phyloP scores from a whole-genome alignment of 92 coral and sea anemone genomes.

The Metridium senile region DNA sequence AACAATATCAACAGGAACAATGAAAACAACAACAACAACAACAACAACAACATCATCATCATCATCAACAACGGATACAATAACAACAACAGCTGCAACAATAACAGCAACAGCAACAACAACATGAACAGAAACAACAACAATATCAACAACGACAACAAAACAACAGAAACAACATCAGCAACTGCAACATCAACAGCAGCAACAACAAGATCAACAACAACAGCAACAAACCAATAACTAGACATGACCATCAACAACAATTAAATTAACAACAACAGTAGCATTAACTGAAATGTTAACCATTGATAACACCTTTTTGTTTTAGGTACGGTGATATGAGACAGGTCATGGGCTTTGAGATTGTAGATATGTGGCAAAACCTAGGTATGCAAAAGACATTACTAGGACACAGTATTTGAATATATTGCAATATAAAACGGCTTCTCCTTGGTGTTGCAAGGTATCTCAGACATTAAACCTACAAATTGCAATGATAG shows the following conservation, averaged over 20 bases:
- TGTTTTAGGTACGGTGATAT: conserved; percentile 87
- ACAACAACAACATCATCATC: no score
- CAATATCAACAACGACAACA: not conserved
- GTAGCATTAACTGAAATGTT: not conserved
- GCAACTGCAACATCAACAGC: no score
- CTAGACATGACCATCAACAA: not conserved
- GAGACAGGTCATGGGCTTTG: conserved; percentile 96
- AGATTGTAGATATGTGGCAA: conserved; percentile 93
- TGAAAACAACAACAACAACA: not conserved
- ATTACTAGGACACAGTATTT: no score
- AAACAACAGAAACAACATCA: not conserved
- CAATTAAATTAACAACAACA: not conserved
- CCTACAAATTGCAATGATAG: no score
- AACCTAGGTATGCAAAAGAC: conserved; percentile 72
- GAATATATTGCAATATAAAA: no score
- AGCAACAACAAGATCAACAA: not conserved
- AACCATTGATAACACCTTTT: not conserved
- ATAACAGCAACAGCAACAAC: no score
- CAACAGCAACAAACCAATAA: not conserved
- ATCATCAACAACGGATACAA: no score
- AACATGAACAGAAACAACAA: no score
- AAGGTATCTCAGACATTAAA: no score
- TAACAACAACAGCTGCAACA: no score
- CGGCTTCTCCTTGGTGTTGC: no score
- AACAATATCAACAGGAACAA: not conserved